Evolutionary conservation across 2,888 invertebrate genomes (phyloP).

Genomic region (Branchipolynoe longqiensis): DNA sequence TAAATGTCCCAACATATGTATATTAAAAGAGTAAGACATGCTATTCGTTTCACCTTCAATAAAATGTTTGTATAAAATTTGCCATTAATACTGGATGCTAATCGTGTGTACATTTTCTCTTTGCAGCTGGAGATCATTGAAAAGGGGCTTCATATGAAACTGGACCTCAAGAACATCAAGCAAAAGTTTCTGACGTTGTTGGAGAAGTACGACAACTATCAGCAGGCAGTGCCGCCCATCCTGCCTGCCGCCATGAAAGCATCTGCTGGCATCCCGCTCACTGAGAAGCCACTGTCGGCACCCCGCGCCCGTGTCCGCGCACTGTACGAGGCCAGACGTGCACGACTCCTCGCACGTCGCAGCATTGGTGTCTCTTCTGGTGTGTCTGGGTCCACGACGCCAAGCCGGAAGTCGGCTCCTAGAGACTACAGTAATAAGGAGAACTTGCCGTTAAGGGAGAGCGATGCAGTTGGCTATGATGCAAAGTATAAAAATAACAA

Average conservation of each 20-base stretch:
- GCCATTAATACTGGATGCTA: no score
- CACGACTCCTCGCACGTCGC: conserved; percentile 54
- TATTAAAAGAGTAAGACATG: no score
- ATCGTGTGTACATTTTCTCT: no score
- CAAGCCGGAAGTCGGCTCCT: not conserved
- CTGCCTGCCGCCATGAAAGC: conserved; percentile 20
- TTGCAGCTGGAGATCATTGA: conserved; percentile 67
- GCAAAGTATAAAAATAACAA: no score
- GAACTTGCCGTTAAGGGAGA: not conserved
- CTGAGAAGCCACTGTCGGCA: conserved; percentile 25
- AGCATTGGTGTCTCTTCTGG: not conserved
- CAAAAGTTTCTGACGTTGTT: conserved; percentile 64
- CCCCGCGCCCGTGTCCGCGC: conserved; percentile 61
- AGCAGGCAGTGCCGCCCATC: not conserved
- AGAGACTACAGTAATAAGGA: conserved; percentile 59
- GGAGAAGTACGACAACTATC: conserved; percentile 61
- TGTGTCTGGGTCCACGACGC: not conserved
- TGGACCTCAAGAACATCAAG: conserved; percentile 65
- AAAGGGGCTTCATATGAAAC: conserved; percentile 64
- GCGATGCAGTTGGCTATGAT: not conserved
- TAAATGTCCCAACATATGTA: no score
- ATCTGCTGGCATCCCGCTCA: conserved; percentile 20
- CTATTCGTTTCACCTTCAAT: no score
- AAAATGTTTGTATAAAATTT: no score
- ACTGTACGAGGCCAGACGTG: conserved; percentile 63